Conservation (phyloP, 2,888 invertebrate species). For the Brachylomia viminalis region DNA sequence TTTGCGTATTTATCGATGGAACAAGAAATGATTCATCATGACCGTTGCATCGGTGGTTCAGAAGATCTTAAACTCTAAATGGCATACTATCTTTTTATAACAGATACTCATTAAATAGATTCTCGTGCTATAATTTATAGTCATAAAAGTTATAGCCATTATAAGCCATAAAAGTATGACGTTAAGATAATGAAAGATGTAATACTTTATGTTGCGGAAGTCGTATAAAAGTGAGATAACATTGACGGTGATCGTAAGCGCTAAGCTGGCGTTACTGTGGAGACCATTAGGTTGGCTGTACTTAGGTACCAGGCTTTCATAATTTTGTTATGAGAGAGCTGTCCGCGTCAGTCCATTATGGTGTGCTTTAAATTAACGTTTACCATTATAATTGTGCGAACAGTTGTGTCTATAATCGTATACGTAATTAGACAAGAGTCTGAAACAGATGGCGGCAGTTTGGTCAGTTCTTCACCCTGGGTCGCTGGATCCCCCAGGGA, state of each 20-base stretch:
- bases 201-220: conserved; percentile 47
- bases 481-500: neutral
- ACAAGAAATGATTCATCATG: neutral
- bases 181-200: conserved; percentile 37
- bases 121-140: conserved; percentile 19
- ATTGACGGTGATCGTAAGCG: conserved; percentile 36
- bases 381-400: too few relatives aligned
- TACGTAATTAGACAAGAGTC: neutral
- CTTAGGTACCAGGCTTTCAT: neutral
- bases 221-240: conserved; percentile 46
- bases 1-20: neutral
- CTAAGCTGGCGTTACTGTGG: conserved; percentile 10
- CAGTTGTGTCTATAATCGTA: neutral
- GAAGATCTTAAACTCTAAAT: neutral
- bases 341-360: neutral
- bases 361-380: neutral
- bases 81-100: neutral
- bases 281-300: neutral
- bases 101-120: conserved; percentile 16
- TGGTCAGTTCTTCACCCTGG: neutral
- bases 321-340: too few relatives aligned
- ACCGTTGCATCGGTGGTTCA: too few relatives aligned
- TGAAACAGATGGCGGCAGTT: too few relatives aligned
- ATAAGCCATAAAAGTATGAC: conserved; percentile 50
- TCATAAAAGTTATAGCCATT: too few relatives aligned